These are phyloP conservation scores for Dasyprocta punctata DNA, from an alignment of 2,113 vertebrate genomes.

Conservation along the genomic window DNA sequence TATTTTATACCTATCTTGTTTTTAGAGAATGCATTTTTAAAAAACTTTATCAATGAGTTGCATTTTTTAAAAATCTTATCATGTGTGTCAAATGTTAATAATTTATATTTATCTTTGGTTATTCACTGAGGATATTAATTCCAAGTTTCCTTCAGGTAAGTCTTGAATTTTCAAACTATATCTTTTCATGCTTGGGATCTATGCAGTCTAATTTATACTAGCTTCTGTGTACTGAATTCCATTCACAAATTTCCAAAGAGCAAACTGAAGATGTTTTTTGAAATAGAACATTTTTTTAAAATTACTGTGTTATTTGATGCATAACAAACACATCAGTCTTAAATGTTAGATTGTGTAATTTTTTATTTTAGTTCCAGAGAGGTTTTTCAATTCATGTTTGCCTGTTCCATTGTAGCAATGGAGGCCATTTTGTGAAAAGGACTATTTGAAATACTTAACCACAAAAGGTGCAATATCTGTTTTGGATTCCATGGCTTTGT, in stretches of 20 bases:
- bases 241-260: slow-evolving; percentile 31
- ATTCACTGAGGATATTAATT: slow-evolving; percentile 54
- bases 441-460: neutral
- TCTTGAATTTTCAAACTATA: slow-evolving; percentile 39
- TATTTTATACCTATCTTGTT: neutral
- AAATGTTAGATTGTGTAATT: neutral
- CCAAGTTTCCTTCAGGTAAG: slow-evolving; percentile 28
- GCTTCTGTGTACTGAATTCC: slow-evolving; percentile 37
- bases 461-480: neutral
- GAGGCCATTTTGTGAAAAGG: slow-evolving; percentile 77
- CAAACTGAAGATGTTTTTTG: neutral
- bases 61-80: slow-evolving; percentile 22
- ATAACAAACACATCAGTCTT: neutral
- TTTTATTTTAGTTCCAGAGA: neutral
- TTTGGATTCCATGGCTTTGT: neutral
- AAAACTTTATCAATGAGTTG: neutral
- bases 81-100: slow-evolving; percentile 50
- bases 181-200: neutral
- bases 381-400: neutral
- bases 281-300: neutral
- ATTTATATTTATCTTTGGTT: slow-evolving; percentile 67
- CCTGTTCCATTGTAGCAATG: neutral
- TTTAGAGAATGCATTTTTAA: slow-evolving; percentile 1
- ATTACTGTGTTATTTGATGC: neutral
- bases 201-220: neutral